Conservation (phyloP, 2,888 invertebrate genomes). For the Agonopterix arenella region DNA sequence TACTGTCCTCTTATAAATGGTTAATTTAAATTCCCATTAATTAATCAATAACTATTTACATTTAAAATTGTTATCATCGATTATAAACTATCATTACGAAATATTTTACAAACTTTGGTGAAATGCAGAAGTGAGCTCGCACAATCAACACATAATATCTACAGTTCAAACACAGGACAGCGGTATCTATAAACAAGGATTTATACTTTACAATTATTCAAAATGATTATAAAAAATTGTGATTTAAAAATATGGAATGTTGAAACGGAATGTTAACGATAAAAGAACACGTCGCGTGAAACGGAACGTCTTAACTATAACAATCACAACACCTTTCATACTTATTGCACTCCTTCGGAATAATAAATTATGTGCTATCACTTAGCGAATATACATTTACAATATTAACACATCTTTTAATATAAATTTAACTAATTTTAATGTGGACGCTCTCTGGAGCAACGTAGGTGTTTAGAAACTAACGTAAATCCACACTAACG, state of each 20-base stretch:
- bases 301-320: slow-evolving; percentile 57
- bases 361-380: slow-evolving; percentile 69
- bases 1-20: slow-evolving; percentile 62
- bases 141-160: slow-evolving; percentile 42
- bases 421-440: slow-evolving; percentile 71
- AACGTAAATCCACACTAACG: too few species aligned
- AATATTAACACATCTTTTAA: slow-evolving; percentile 73
- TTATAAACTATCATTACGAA: slow-evolving; percentile 70
- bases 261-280: slow-evolving; percentile 61
- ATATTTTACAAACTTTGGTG: slow-evolving; percentile 77
- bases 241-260: slow-evolving; percentile 47
- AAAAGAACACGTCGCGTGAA: slow-evolving; percentile 26
- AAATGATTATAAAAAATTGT: slow-evolving; percentile 2
- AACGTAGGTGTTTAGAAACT: not conserved
- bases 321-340: slow-evolving; percentile 72
- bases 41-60: slow-evolving; percentile 71
- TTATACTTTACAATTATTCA: slow-evolving; percentile 11
- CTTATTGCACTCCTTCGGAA: slow-evolving; percentile 75
- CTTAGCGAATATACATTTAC: slow-evolving; percentile 72
- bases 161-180: slow-evolving; percentile 32
- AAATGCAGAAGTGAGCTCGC: slow-evolving; percentile 66
- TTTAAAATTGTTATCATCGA: slow-evolving; percentile 70
- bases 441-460: slow-evolving; percentile 42
- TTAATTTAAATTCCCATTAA: slow-evolving; percentile 55
- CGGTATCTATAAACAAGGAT: slow-evolving; percentile 17